Evolutionary conservation across 92 coral and sea anemone genomes (phyloP).

Genomic region (Blastomussa wellsi): DNA sequence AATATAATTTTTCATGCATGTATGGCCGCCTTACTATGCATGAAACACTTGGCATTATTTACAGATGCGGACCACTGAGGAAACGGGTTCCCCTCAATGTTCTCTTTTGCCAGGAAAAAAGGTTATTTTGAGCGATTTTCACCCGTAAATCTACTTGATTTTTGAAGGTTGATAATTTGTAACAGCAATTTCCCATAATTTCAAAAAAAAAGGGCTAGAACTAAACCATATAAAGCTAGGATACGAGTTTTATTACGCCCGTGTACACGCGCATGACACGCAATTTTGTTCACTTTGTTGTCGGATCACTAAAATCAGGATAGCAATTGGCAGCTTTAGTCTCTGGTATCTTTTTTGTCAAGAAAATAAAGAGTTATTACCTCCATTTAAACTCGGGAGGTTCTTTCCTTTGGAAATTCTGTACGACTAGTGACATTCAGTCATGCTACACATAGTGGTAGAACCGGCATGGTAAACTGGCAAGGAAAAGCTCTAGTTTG

Average conservation of each 20-base stretch:
- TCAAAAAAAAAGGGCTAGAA: background rate
- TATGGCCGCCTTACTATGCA: conserved; percentile 11
- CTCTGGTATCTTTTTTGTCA: background rate
- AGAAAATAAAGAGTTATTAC: conserved; percentile 12
- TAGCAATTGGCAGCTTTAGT: background rate
- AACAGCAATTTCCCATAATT: background rate
- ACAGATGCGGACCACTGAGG: conserved; percentile 14
- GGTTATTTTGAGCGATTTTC: background rate
- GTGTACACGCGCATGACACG: background rate
- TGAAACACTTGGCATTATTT: conserved; percentile 5
- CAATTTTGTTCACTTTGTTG: conserved; percentile 6
- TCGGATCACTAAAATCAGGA: background rate
- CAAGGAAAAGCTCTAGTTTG: conserved; percentile 10
- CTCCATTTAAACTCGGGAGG: conserved; percentile 2
- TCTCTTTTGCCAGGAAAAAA: conserved; percentile 2
- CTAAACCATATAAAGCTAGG: background rate
- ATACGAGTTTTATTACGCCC: background rate
- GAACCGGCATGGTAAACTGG: background rate
- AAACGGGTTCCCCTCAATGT: background rate
- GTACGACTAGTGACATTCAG: conserved; percentile 11
- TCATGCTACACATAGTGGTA: conserved; percentile 2
- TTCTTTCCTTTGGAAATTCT: conserved; percentile 9
- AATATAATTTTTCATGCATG: conserved; percentile 1
- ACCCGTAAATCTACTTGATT: conserved; percentile 3
- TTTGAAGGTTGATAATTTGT: background rate